Percentiles rank a stretch among this genome's conserved stretches.
Evolutionary conservation across 2,888 invertebrate genomes (phyloP).

Genomic region (Chorisops tibialis): DNA sequence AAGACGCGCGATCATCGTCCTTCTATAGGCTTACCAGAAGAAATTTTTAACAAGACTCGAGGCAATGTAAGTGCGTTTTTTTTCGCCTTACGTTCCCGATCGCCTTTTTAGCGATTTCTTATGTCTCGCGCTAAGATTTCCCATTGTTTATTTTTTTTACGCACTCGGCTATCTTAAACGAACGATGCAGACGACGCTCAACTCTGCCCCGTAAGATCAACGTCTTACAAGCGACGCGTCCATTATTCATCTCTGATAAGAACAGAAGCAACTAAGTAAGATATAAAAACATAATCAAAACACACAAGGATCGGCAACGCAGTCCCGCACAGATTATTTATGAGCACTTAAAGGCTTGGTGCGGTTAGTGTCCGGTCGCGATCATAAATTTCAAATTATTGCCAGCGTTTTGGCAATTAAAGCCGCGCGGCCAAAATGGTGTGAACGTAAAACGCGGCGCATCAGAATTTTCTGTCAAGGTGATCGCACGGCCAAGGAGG

Average conservation of each 20-base stretch:
- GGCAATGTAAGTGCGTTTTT: too few relatives aligned
- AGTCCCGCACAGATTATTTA: slow-evolving; percentile 8
- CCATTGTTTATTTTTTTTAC: too few relatives aligned
- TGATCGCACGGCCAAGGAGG: not conserved
- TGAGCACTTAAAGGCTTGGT: slow-evolving; percentile 9
- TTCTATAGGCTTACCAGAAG: too few relatives aligned
- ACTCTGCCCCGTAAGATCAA: too few relatives aligned
- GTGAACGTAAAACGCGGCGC: not conserved
- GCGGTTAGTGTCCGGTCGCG: not conserved
- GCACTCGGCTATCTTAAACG: too few relatives aligned
- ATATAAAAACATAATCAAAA: slow-evolving; percentile 31
- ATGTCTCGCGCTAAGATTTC: too few relatives aligned
- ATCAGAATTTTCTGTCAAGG: not conserved
- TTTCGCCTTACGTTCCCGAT: too few relatives aligned
- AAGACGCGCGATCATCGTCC: too few relatives aligned
- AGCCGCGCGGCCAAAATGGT: not conserved
- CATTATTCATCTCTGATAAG: slow-evolving; percentile 32
- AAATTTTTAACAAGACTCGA: too few relatives aligned
- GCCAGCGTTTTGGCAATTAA: slow-evolving; percentile 22
- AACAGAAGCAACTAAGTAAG: slow-evolving; percentile 33
- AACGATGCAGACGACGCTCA: too few relatives aligned
- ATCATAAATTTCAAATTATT: slow-evolving; percentile 21
- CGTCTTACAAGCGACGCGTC: not conserved
- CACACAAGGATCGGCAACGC: slow-evolving; percentile 18
- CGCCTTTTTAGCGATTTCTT: too few relatives aligned